Evolutionary conservation across 2,113 vertebrate species (phyloP).

Genomic region (Ibidorhyncha struthersii): DNA sequence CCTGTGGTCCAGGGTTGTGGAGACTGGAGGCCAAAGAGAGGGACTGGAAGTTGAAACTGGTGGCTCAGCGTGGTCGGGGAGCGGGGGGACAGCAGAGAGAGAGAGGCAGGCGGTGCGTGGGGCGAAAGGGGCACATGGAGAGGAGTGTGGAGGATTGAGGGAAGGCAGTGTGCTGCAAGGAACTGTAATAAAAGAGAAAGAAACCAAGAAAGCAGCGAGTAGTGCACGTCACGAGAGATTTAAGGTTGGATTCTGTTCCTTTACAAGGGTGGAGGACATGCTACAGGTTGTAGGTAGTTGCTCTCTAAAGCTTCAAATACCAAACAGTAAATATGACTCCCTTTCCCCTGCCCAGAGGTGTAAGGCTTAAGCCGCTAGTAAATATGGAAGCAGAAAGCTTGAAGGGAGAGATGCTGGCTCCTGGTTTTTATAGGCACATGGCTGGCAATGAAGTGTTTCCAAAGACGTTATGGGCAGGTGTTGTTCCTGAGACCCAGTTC

Average conservation of each 20-base stretch:
- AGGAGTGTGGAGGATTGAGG: fast-evolving
- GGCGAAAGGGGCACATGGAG: fast-evolving
- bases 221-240: background rate
- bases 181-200: background rate
- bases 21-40: background rate
- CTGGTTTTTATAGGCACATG: background rate
- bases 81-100: background rate
- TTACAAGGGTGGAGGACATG: background rate
- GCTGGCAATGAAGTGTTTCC: background rate
- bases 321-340: background rate
- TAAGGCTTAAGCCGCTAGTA: background rate
- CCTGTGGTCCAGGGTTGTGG: background rate
- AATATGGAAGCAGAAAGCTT: background rate
- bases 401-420: background rate
- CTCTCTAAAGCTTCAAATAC: background rate
- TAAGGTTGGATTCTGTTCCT: background rate
- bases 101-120: fast-evolving
- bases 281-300: background rate
- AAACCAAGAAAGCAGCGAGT: background rate
- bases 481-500: background rate
- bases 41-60: background rate
- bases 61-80: background rate
- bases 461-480: background rate
- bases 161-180: background rate
- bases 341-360: background rate